Conservation (phyloP, 2,888 invertebrate genomes). For the Pelosia muscerda region DNA sequence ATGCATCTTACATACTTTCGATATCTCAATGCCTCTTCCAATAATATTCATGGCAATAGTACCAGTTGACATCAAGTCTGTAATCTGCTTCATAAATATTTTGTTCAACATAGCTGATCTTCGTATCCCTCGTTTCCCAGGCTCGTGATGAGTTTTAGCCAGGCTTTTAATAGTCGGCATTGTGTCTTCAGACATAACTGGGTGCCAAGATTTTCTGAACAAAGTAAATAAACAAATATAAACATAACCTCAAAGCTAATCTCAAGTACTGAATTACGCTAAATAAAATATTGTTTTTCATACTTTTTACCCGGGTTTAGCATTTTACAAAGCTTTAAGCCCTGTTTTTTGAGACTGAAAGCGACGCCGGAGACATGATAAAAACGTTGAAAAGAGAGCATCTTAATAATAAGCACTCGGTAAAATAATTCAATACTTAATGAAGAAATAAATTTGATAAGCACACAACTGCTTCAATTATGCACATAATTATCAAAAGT, state of each 20-base stretch:
- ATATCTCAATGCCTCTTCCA: constrained; percentile 90
- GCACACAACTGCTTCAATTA: background rate
- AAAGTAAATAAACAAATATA: constrained; percentile 22
- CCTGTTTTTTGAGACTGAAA: constrained; percentile 72
- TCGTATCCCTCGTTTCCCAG: constrained; percentile 84
- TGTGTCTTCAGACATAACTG: constrained; percentile 54
- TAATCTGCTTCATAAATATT: constrained; percentile 93
- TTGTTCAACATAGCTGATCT: constrained; percentile 91
- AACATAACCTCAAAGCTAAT: constrained; percentile 25
- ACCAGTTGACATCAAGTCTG: constrained; percentile 92
- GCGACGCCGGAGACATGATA: constrained; percentile 67
- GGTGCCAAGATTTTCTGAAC: constrained; percentile 73
- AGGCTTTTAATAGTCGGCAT: constrained; percentile 76
- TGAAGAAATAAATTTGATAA: background rate
- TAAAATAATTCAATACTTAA: background rate
- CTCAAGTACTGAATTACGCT: background rate
- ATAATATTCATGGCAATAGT: constrained; percentile 87
- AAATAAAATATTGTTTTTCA: background rate
- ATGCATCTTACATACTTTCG: constrained; percentile 79
- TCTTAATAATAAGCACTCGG: constrained; percentile 16
- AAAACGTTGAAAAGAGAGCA: constrained; percentile 65
- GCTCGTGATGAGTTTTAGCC: constrained; percentile 79
- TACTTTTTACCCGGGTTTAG: constrained; percentile 77
- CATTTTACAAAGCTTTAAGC: constrained; percentile 76
- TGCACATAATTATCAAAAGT: background rate